These are phyloP conservation scores for Phocoena phocoena DNA, from an alignment of 2,113 vertebrate genomes.

Conservation along the genomic window DNA sequence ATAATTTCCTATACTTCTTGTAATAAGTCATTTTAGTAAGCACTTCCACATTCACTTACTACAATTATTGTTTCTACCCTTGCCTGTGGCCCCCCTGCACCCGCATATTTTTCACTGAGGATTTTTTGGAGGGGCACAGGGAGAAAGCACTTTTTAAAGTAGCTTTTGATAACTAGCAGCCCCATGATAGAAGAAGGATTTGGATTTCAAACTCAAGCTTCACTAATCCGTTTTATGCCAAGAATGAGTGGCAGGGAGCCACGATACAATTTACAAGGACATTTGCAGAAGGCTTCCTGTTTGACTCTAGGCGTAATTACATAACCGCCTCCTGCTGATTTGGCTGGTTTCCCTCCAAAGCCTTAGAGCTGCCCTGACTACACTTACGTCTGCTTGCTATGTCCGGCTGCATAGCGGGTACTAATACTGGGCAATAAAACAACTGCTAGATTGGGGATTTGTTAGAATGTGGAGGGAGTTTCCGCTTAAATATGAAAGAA, in stretches of 20 bases:
- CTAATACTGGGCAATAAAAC: background rate
- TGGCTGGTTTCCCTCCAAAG: background rate
- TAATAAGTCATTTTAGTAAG: background rate
- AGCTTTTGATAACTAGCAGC: slow-evolving; percentile 18
- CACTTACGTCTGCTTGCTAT: background rate
- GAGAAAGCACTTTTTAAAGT: slow-evolving; percentile 14
- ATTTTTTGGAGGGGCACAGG: background rate
- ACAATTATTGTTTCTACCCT: background rate
- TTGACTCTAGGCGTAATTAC: slow-evolving; percentile 7
- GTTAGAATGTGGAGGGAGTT: background rate
- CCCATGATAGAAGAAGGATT: background rate
- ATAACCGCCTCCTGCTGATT: background rate
- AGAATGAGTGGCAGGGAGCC: slow-evolving; percentile 49
- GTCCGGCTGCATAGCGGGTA: background rate
- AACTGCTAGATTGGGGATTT: background rate
- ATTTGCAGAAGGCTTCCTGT: background rate
- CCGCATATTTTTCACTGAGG: background rate
- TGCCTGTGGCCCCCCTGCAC: background rate
- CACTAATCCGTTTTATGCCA: slow-evolving; percentile 52
- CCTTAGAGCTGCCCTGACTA: background rate
- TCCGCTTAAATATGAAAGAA: background rate
- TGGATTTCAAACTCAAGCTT: slow-evolving; percentile 44
- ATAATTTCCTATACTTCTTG: background rate
- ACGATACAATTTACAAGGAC: slow-evolving; percentile 16
- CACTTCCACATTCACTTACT: background rate